phyloP scores from a whole-genome alignment of 2,113 vertebrate species.

The Pachyramphus minor region DNA sequence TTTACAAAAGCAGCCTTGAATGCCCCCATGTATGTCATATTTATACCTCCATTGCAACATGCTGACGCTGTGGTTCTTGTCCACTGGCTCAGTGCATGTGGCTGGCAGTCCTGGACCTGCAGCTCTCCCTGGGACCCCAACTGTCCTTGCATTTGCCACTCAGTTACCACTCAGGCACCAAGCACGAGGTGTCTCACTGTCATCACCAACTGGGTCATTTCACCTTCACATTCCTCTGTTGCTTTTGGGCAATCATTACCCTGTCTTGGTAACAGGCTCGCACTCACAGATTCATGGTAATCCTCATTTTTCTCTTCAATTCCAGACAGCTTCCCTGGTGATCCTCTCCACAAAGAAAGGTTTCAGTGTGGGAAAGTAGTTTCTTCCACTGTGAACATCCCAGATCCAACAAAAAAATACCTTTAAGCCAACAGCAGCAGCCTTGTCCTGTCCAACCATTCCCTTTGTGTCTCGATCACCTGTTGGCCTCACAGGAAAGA shows the following conservation, averaged over 20 bases:
- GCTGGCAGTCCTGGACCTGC: not conserved
- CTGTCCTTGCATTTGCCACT: not conserved
- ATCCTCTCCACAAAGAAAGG: not conserved
- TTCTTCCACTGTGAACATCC: not conserved
- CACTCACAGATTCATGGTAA: not conserved
- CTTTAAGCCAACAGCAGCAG: not conserved
- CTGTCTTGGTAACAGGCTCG: rapidly evolving
- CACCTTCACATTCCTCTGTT: not conserved
- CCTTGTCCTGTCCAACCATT: not conserved
- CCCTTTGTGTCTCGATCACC: not conserved
- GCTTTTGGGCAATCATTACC: rapidly evolving
- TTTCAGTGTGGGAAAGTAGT: not conserved
- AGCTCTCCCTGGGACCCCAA: not conserved
- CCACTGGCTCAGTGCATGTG: not conserved
- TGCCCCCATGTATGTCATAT: not conserved
- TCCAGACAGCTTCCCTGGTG: not conserved
- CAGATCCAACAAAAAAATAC: not conserved
- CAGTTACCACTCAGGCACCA: no score
- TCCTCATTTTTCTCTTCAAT: not conserved
- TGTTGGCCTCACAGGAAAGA: not conserved
- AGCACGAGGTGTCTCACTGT: not conserved
- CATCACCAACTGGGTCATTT: not conserved
- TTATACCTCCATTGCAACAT: not conserved
- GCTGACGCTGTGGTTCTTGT: not conserved
- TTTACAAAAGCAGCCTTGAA: not conserved